phyloP scores from a whole-genome alignment of 1,140 invertebrate species.

The Lepidostoma basale region DNA sequence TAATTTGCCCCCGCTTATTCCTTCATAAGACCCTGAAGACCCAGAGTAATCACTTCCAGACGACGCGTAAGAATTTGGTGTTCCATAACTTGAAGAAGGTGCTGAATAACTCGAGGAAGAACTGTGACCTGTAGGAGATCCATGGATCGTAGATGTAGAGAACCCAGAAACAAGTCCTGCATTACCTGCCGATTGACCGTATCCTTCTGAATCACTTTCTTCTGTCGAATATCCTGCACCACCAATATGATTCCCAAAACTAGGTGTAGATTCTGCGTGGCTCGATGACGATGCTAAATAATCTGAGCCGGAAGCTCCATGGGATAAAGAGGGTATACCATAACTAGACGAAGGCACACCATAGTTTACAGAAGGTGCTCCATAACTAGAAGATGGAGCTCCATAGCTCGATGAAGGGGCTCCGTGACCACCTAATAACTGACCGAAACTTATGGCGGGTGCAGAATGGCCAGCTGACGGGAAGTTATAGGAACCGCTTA shows the following conservation, averaged over 20 bases:
- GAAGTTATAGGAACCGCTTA: slow-evolving; percentile 39
- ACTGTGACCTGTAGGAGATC: too few species aligned
- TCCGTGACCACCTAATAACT: slow-evolving; percentile 20
- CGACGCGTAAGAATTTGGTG: slow-evolving; percentile 1
- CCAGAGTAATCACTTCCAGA: slow-evolving; percentile 31
- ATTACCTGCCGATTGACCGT: too few species aligned
- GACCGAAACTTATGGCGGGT: slow-evolving; percentile 34
- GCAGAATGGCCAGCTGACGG: slow-evolving; percentile 43
- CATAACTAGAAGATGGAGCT: slow-evolving; percentile 12
- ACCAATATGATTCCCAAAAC: too few species aligned
- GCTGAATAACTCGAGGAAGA: slow-evolving; percentile 16
- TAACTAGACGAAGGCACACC: too few species aligned
- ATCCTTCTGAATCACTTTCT: too few species aligned
- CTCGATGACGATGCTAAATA: too few species aligned
- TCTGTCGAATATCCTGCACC: too few species aligned
- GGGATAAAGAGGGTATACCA: too few species aligned
- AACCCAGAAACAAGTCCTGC: too few species aligned
- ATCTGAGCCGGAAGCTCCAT: too few species aligned
- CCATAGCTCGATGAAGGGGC: slow-evolving; percentile 6
- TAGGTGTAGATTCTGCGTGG: too few species aligned
- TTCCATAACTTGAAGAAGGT: slow-evolving; percentile 19
- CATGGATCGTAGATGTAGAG: slow-evolving; percentile 6
- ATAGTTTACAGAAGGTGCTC: slow-evolving; percentile 20
- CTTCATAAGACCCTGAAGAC: slow-evolving; percentile 27
- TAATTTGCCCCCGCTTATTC: slow-evolving; percentile 31